These are phyloP conservation scores for Drosophila murphyi DNA, from an alignment of 1,140 invertebrate species.

Conservation along the genomic window DNA sequence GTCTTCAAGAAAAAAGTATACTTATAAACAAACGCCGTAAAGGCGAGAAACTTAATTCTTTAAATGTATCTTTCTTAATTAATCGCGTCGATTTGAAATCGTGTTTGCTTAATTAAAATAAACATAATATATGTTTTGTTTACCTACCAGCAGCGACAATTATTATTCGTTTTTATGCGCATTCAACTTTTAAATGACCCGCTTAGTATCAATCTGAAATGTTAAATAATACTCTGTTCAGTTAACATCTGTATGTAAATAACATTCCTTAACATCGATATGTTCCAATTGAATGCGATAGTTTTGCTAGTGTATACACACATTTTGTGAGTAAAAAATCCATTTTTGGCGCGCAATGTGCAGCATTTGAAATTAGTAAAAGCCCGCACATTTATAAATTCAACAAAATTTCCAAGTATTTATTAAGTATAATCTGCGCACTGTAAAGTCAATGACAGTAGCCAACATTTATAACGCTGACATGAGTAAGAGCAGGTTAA, in stretches of 20 bases:
- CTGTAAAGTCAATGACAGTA: background rate
- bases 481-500: slow-evolving; percentile 29
- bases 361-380: background rate
- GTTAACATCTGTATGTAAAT: background rate
- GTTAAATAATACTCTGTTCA: background rate
- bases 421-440: background rate
- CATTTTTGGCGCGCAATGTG: background rate
- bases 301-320: background rate
- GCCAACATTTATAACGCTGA: slow-evolving; percentile 19
- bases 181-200: background rate
- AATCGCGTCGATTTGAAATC: too few species aligned
- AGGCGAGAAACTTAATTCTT: too few species aligned
- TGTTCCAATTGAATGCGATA: background rate
- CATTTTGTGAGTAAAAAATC: background rate
- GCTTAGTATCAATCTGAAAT: background rate
- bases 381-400: too few species aligned
- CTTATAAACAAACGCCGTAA: too few species aligned
- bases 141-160: too few species aligned
- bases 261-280: background rate
- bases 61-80: too few species aligned
- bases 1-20: too few species aligned
- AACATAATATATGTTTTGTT: too few species aligned
- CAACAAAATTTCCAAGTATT: too few species aligned
- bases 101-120: too few species aligned
- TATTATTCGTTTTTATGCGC: too few species aligned